phyloP scores from a whole-genome alignment of 2,888 invertebrate species.

The Leptinotarsa tumamoca region DNA sequence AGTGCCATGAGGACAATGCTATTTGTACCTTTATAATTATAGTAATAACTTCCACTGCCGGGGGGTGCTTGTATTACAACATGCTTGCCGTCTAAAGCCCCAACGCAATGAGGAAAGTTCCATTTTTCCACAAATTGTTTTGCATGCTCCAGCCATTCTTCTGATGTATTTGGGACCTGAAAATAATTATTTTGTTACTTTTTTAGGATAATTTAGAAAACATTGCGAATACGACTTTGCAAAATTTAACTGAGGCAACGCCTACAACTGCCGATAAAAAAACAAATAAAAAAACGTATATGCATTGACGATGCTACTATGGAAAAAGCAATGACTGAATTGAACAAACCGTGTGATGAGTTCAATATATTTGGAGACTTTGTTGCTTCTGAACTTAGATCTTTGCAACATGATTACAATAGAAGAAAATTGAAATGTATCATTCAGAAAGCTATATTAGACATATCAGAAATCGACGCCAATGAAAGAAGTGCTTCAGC shows the following conservation, averaged over 20 bases:
- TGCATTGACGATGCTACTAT: neutral
- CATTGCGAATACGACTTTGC: neutral
- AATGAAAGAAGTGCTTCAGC: conserved; percentile 2
- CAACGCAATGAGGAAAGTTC: conserved; percentile 6
- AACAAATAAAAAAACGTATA: neutral
- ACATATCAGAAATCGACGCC: conserved; percentile 3
- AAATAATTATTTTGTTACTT: neutral
- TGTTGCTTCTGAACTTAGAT: conserved; percentile 7
- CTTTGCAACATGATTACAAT: neutral
- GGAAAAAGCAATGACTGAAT: conserved; percentile 7
- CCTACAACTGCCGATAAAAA: conserved; percentile 5
- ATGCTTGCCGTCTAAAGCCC: neutral
- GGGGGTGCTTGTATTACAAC: neutral
- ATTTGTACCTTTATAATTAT: neutral
- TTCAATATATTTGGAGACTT: conserved; percentile 8
- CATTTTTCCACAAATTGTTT: conserved; percentile 1
- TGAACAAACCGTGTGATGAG: conserved; percentile 10
- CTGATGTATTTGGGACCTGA: neutral
- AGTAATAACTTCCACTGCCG: neutral
- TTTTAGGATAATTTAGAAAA: conserved; percentile 13
- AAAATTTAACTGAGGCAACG: neutral
- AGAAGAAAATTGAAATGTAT: conserved; percentile 10
- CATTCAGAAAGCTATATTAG: conserved; percentile 7
- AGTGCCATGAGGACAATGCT: neutral
- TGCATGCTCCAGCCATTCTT: neutral